A percentile compares a stretch with the other conserved stretches of the same genome.
Evolutionary conservation across 1,140 invertebrate species (phyloP).

Genomic region (Temnothorax curvispinosus): DNA sequence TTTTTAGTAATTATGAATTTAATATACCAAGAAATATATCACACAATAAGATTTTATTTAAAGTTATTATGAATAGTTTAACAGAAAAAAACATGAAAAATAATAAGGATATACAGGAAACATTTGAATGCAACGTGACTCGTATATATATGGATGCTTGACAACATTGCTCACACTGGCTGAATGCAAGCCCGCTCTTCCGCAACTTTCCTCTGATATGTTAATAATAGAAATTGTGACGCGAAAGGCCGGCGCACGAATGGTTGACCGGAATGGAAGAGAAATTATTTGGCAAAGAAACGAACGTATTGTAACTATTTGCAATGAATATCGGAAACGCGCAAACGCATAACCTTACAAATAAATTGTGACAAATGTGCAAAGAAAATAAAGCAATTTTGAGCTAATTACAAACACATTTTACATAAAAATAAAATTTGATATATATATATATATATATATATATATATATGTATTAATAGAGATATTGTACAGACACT

Average conservation of each 20-base stretch:
- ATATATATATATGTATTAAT: too few relatives aligned
- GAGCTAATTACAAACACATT: neutral
- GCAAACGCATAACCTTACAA: neutral
- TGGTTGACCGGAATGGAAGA: neutral
- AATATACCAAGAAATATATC: neutral
- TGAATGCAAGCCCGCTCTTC: slow-evolving; percentile 21
- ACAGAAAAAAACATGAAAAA: neutral
- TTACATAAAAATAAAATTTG: neutral
- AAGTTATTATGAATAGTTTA: neutral
- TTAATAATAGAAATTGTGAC: slow-evolving; percentile 41
- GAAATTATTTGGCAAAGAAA: slow-evolving; percentile 31
- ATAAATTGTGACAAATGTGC: neutral
- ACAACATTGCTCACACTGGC: neutral
- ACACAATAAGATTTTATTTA: neutral
- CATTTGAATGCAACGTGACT: neutral
- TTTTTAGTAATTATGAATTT: neutral
- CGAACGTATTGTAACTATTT: neutral
- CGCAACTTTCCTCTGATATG: slow-evolving; percentile 31
- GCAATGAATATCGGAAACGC: neutral
- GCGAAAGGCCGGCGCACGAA: neutral
- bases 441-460: neutral
- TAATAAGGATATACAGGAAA: neutral
- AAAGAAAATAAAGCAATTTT: neutral
- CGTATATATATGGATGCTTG: slow-evolving; percentile 7
- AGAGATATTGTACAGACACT: too few relatives aligned